A percentile compares a stretch with the other conserved stretches of the same genome.
Evolutionary conservation across 2,888 invertebrate species (phyloP).

Genomic region (Hetaerina titia): DNA sequence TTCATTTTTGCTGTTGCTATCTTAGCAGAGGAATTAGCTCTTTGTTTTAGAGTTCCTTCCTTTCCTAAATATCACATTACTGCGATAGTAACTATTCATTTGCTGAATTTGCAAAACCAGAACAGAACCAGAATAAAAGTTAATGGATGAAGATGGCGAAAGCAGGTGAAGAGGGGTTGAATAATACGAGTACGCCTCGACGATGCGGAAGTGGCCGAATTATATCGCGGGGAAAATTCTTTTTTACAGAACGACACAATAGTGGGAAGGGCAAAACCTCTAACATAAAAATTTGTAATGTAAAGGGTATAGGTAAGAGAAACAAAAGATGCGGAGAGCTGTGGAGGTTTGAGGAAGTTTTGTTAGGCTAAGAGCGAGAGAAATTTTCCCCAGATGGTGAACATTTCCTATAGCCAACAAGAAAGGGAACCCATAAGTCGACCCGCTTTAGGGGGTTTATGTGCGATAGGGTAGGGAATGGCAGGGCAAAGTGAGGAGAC

Average conservation of each 20-base stretch:
- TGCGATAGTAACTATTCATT: no score
- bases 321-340: background rate
- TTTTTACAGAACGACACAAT: background rate
- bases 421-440: conserved; percentile 17
- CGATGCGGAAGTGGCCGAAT: conserved; percentile 6
- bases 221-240: background rate
- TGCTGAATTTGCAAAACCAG: no score
- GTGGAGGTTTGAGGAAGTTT: background rate
- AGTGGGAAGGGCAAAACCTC: background rate
- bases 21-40: background rate
- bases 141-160: no score
- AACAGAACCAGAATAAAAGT: no score
- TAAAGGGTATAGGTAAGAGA: background rate
- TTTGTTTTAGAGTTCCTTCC: background rate
- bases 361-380: background rate
- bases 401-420: background rate
- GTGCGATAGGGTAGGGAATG: background rate
- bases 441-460: background rate
- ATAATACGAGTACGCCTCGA: background rate
- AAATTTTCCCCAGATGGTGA: background rate
- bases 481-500: background rate
- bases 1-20: background rate
- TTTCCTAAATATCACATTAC: background rate
- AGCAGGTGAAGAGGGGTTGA: background rate
- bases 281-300: background rate